Evolutionary conservation across 2,113 vertebrate genomes (phyloP).

Genomic region (Leptodactylus fuscus): DNA sequence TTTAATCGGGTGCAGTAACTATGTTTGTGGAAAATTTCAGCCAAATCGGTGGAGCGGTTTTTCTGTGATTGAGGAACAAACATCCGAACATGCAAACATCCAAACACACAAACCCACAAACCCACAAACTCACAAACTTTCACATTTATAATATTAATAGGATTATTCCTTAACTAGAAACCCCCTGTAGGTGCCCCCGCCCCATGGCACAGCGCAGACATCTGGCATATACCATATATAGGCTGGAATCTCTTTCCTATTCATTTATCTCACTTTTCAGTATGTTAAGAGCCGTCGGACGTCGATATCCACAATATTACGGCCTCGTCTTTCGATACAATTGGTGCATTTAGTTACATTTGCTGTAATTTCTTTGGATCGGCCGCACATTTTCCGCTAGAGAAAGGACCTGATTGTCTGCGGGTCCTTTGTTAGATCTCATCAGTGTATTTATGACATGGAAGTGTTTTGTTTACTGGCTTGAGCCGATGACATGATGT

Average conservation of each 20-base stretch:
- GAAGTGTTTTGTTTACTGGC: constrained; percentile 68
- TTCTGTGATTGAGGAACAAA: too few species aligned
- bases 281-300: not conserved
- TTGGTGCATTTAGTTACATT: not conserved
- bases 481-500: constrained; percentile 71
- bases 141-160: too few species aligned
- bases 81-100: too few species aligned
- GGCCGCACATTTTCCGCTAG: not conserved
- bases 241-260: not conserved
- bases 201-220: not conserved
- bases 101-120: too few species aligned
- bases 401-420: not conserved
- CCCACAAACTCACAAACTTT: too few species aligned
- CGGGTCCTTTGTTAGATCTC: constrained; percentile 18
- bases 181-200: not conserved
- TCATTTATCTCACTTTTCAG: not conserved
- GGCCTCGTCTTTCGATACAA: not conserved
- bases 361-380: not conserved
- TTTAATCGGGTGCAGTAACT: too few species aligned
- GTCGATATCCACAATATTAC: not conserved
- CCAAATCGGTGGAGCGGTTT: too few species aligned
- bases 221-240: not conserved
- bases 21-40: too few species aligned
- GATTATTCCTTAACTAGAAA: not conserved
- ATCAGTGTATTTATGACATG: constrained; percentile 65